Percentiles rank a stretch among this genome's conserved stretches.
phyloP scores from a whole-genome alignment of 2,113 vertebrate species.

The Megaptera novaeangliae region DNA sequence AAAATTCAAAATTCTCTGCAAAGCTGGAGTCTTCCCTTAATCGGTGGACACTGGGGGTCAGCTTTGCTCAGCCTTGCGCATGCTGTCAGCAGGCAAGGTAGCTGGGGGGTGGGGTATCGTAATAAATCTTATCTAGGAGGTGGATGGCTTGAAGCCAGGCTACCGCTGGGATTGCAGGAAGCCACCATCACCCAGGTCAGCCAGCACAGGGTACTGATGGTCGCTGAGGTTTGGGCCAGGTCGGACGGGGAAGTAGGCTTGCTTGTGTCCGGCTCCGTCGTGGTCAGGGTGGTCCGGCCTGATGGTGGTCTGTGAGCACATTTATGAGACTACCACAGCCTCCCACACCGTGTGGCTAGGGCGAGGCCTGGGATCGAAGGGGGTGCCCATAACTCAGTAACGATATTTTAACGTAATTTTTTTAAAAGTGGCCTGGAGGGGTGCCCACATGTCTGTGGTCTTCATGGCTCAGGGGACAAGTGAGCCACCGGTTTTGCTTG shows the following conservation, averaged over 20 bases:
- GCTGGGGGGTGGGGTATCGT: not conserved
- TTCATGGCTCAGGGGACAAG: not conserved
- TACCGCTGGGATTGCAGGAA: accelerated
- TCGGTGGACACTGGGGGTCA: not conserved
- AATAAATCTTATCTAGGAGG: not conserved
- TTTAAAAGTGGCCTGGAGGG: not conserved
- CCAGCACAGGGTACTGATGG: not conserved
- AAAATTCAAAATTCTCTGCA: not conserved
- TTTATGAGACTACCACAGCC: accelerated
- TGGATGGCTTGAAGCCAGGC: not conserved
- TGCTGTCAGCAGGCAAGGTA: too few species aligned
- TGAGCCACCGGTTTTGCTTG: not conserved
- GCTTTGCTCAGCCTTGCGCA: not conserved
- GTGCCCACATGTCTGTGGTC: not conserved
- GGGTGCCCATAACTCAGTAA: not conserved
- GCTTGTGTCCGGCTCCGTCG: accelerated
- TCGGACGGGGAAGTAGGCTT: accelerated
- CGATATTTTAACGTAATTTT: too few species aligned
- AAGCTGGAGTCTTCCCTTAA: too few species aligned
- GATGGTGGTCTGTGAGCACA: not conserved
- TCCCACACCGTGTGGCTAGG: not conserved
- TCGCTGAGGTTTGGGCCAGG: accelerated
- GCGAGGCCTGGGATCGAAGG: not conserved
- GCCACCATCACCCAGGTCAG: accelerated
- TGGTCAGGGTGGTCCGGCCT: accelerated